phyloP scores from a whole-genome alignment of 2,113 vertebrate species.

The Macquaria ambigua region DNA sequence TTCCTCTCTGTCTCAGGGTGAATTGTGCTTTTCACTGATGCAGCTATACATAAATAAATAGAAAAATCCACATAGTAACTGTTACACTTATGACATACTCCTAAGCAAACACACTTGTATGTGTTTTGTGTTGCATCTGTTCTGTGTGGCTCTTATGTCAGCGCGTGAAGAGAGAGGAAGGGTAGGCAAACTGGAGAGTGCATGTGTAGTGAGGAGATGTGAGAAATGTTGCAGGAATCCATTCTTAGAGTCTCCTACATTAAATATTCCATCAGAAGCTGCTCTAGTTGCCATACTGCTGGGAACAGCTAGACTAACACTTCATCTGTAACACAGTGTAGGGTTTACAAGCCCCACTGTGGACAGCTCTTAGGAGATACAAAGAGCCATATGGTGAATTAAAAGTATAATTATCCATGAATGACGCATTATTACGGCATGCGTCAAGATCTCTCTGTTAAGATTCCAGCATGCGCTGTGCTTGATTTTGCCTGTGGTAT shows the following conservation, averaged over 20 bases:
- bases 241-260: constrained; percentile 61
- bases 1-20: neutral
- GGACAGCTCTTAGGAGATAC: constrained; percentile 38
- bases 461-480: neutral
- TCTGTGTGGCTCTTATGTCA: neutral
- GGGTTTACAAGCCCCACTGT: constrained; percentile 27
- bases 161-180: constrained; percentile 10
- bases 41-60: neutral
- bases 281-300: constrained; percentile 42
- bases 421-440: neutral
- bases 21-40: neutral
- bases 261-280: constrained; percentile 72
- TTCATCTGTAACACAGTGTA: constrained; percentile 37
- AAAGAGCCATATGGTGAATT: constrained; percentile 40
- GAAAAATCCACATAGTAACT: neutral
- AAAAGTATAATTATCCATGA: constrained; percentile 28
- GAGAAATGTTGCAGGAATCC: constrained; percentile 47
- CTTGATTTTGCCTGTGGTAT: neutral
- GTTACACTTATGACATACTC: neutral
- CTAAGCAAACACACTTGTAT: neutral
- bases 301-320: constrained; percentile 42
- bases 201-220: constrained; percentile 12
- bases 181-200: neutral
- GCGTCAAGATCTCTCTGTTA: neutral
- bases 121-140: constrained; percentile 24